Evolutionary conservation across 2,888 invertebrate genomes (phyloP).

Genomic region (Lamproptera curius): DNA sequence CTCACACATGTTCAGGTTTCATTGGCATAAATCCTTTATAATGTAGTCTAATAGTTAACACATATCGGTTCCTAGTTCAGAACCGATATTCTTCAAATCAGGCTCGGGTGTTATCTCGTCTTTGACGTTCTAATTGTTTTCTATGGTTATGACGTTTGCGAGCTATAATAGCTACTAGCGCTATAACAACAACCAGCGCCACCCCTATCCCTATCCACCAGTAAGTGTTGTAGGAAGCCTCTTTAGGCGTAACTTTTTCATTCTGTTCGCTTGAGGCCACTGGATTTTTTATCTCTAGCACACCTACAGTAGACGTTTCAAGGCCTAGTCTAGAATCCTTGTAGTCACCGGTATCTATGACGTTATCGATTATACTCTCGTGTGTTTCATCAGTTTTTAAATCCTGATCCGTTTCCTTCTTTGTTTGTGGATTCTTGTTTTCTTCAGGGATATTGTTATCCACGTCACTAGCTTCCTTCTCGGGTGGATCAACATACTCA

Average conservation of each 20-base stretch:
- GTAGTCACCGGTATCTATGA: conserved; percentile 55
- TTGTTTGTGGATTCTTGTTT: conserved; percentile 25
- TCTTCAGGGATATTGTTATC: conserved; percentile 46
- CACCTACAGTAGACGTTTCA: conserved; percentile 69
- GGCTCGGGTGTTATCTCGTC: conserved; percentile 63
- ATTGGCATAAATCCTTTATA: conserved; percentile 60
- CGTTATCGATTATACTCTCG: conserved; percentile 43
- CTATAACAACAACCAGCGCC: conserved; percentile 55
- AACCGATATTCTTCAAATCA: conserved; percentile 77
- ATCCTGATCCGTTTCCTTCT: conserved; percentile 22
- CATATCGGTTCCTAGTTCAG: conserved; percentile 59
- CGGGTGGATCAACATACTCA: conserved; percentile 55
- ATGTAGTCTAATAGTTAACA: conserved; percentile 32
- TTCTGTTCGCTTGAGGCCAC: conserved; percentile 50
- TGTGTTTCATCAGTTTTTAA: conserved; percentile 29
- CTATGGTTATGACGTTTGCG: conserved; percentile 72
- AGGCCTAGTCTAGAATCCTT: conserved; percentile 43
- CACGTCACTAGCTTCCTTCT: conserved; percentile 33
- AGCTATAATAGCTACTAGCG: conserved; percentile 65
- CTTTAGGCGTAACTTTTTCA: conserved; percentile 45
- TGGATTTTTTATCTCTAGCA: conserved; percentile 64
- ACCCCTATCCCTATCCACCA: conserved; percentile 75
- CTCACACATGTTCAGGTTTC: conserved; percentile 34
- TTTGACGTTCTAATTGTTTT: conserved; percentile 66
- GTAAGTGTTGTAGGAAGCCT: conserved; percentile 66